Evolutionary conservation across 1,140 invertebrate genomes (phyloP).

Genomic region (Ceratina australensis): DNA sequence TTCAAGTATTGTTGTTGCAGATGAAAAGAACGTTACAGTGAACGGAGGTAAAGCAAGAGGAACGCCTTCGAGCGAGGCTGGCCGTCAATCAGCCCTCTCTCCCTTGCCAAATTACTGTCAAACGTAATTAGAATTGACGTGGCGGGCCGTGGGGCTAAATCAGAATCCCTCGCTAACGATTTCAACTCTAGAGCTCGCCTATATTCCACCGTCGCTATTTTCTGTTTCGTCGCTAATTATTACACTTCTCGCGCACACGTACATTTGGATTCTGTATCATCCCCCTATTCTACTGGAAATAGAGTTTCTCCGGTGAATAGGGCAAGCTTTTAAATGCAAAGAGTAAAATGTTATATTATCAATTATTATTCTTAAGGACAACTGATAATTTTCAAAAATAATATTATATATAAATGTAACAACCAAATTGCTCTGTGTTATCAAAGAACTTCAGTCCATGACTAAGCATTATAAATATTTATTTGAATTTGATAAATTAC

Average conservation of each 20-base stretch:
- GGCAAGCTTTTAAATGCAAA: too few species aligned
- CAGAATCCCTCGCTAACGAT: slow-evolving; percentile 64
- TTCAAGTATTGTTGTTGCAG: slow-evolving; percentile 13
- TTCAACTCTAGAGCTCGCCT: slow-evolving; percentile 56
- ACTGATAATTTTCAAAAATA: too few species aligned
- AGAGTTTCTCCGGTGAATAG: neutral
- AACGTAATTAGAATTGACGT: slow-evolving; percentile 67
- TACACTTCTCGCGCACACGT: slow-evolving; percentile 53
- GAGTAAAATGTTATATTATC: too few species aligned
- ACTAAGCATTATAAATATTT: too few species aligned
- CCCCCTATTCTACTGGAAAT: neutral
- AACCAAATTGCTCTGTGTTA: too few species aligned
- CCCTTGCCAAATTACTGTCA: slow-evolving; percentile 63
- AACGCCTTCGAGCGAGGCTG: slow-evolving; percentile 12
- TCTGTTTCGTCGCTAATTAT: slow-evolving; percentile 70
- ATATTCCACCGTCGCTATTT: slow-evolving; percentile 58
- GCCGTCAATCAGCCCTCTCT: slow-evolving; percentile 60
- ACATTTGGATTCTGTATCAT: slow-evolving; percentile 30
- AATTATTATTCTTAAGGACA: too few species aligned
- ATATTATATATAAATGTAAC: too few species aligned
- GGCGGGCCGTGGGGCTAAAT: slow-evolving; percentile 50
- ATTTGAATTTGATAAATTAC: too few species aligned
- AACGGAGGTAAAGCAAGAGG: slow-evolving; percentile 30
- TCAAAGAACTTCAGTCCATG: too few species aligned
- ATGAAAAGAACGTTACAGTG: slow-evolving; percentile 10